These are phyloP conservation scores for Callocephalon fimbriatum DNA, from an alignment of 2,113 vertebrate genomes.

Conservation along the genomic window DNA sequence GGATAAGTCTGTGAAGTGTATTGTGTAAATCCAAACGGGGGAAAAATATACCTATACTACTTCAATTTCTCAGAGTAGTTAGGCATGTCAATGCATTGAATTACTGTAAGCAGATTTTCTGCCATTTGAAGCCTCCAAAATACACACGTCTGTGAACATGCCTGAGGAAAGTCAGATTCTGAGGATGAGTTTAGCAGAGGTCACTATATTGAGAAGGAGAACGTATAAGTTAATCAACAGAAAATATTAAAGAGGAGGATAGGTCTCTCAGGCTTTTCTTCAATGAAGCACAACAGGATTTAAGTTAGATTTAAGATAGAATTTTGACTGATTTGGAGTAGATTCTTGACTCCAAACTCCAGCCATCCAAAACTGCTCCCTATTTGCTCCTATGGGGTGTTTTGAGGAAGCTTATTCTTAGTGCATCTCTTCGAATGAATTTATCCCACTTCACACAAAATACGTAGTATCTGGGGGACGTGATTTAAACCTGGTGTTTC, in stretches of 20 bases:
- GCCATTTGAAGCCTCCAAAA: background rate
- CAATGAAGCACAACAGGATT: background rate
- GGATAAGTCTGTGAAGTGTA: background rate
- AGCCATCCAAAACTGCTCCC: background rate
- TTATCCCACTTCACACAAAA: background rate
- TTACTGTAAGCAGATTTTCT: background rate
- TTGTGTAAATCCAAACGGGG: background rate
- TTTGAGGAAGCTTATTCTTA: background rate
- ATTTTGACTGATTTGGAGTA: background rate
- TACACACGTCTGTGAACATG: rapidly evolving
- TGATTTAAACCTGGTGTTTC: background rate
- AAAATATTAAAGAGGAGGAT: background rate
- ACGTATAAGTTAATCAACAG: background rate
- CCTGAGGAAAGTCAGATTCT: background rate
- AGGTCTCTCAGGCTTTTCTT: background rate
- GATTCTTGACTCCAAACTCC: background rate
- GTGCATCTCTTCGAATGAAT: background rate
- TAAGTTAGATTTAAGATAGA: background rate
- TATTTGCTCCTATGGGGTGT: background rate
- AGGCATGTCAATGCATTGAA: background rate
- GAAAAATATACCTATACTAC: background rate
- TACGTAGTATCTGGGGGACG: background rate
- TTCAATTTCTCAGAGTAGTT: background rate
- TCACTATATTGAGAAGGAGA: background rate
- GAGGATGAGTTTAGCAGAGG: background rate